Evolutionary conservation across 2,888 invertebrate species (phyloP), one percentile per base, ranked within the genome.

Genomic region (Stenurella melanura): DNA sequence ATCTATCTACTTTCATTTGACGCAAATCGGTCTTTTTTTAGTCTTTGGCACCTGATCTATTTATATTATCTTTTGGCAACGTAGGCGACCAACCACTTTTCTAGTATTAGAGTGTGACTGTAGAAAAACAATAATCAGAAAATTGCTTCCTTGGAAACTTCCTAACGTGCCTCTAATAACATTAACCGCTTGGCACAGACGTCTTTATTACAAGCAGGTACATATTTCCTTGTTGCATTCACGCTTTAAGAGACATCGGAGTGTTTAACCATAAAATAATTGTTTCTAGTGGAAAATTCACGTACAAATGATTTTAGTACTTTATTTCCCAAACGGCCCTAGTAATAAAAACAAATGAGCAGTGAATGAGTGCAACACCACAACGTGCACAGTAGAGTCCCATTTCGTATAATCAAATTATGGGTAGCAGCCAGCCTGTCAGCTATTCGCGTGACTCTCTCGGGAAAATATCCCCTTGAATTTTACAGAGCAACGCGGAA

Each of bases 341-440:
- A 21, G 26, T 76, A 68, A 73, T 76, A 74, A 74, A 69, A 74
- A 61, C 69, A 74, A 74, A 74, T 69, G 74, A 68, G 69, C 64
- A 18, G 74, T 63, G 70, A 68, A 63, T 70, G 74, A 70, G 70
- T 75, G 74, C 74, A 75, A 63, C 70, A 21, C 63, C 26, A 56
- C 19, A 58, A 64, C n/a, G 70, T 50, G 75, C 64, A 38, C 64
- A 15, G 38, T 42, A 56, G 56, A 56, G 26, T 70, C 69, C 57
- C 75, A 70, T 70, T 70, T 58, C 70, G 70, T 50, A 60, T 75
- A 64, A 75, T 75, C 70, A 57, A 75, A 75, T 75, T 75, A 75
- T 38, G 54, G 70, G 56, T 70, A 75, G 75, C 64, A 54, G 42
- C 19, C 64, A 54, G 42, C 19, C 38, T 19, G 70, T 70, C 70